Conservation (phyloP, 1,140 invertebrate species). For the Grapholita molesta region DNA sequence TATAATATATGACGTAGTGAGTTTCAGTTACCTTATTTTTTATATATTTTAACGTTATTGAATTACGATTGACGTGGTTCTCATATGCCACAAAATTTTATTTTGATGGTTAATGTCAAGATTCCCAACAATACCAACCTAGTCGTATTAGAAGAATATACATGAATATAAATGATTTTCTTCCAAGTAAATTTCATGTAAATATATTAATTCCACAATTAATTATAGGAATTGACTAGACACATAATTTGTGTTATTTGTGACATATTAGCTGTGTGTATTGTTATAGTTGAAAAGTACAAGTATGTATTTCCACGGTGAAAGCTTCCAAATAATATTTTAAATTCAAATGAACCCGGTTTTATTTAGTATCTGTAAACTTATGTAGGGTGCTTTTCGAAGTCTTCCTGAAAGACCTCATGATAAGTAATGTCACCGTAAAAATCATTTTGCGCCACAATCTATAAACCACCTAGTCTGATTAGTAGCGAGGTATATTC, state of each 20-base stretch:
- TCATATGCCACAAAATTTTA: too few relatives aligned
- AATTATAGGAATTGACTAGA: background rate
- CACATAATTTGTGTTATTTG: background rate
- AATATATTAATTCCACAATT: background rate
- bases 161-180: too few relatives aligned
- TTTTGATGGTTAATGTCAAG: too few relatives aligned
- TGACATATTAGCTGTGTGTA: background rate
- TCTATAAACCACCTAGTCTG: background rate
- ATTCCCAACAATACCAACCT: too few relatives aligned
- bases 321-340: background rate
- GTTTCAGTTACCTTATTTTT: too few relatives aligned
- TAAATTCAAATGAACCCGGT: background rate
- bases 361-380: background rate
- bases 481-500: background rate
- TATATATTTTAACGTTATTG: too few relatives aligned
- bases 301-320: background rate
- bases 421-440: too few relatives aligned
- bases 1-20: too few relatives aligned
- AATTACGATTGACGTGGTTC: too few relatives aligned
- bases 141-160: too few relatives aligned
- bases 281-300: background rate
- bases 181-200: background rate
- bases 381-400: background rate
- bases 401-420: conserved; percentile 16
- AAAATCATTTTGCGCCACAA: too few relatives aligned